Percentiles rank a stretch among this genome's conserved stretches.
These are phyloP conservation scores for Lucilia cuprina DNA, from an alignment of 1,140 invertebrate species.

Conservation along the genomic window DNA sequence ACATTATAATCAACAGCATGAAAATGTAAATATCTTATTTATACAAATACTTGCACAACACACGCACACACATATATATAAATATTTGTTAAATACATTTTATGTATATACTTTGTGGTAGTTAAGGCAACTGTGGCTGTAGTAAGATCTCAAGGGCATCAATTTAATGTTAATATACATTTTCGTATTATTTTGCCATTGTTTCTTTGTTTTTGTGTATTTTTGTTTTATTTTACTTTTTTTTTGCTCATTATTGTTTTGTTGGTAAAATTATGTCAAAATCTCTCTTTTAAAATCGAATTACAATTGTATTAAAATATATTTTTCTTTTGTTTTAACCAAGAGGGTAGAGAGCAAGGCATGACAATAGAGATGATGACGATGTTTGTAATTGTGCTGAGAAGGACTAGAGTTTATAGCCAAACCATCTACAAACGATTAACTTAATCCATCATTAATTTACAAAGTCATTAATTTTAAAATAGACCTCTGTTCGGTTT, in stretches of 20 bases:
- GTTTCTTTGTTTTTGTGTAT: not conserved
- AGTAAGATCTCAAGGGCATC: constrained; percentile 16
- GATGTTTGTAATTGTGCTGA: not conserved
- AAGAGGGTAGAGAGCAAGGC: too few relatives aligned
- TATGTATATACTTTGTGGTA: not conserved
- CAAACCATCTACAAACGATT: constrained; percentile 24
- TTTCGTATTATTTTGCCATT: not conserved
- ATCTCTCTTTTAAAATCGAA: constrained; percentile 8
- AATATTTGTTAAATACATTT: too few relatives aligned
- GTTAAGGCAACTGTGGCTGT: not conserved
- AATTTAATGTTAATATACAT: constrained; percentile 15
- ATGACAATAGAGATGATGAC: too few relatives aligned
- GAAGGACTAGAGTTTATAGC: not conserved
- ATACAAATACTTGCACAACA: too few relatives aligned
- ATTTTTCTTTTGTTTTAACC: not conserved
- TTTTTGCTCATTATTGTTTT: not conserved
- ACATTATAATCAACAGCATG: not conserved
- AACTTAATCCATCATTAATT: constrained; percentile 44
- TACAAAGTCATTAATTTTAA: constrained; percentile 45
- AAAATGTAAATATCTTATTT: not conserved
- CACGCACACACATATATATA: too few relatives aligned
- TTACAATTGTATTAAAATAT: not conserved
- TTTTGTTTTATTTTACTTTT: too few relatives aligned
- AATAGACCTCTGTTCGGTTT: not conserved
- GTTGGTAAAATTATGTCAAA: not conserved